Percentiles rank a stretch among this genome's conserved stretches.
Conservation (phyloP, 2,888 invertebrate genomes). For the Agrilus cyanescens region DNA sequence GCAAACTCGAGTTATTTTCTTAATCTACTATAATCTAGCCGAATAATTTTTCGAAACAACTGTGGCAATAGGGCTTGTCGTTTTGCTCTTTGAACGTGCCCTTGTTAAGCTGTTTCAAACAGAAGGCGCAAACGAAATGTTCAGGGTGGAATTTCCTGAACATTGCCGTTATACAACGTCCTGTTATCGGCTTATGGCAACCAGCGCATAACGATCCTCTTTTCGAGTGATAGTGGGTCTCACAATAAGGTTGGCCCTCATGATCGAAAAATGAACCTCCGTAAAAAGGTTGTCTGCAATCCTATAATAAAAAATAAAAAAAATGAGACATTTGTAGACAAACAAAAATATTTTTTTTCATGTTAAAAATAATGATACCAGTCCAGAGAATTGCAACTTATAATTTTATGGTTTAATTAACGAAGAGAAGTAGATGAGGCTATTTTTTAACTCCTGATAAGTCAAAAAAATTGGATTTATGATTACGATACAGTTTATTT, state of each 20-base stretch:
- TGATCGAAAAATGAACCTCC: conserved; percentile 98
- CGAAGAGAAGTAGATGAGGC: no score
- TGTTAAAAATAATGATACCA: no score
- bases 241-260: conserved; percentile 95
- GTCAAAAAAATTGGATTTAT: no score
- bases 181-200: conserved; percentile 94
- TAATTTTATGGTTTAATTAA: no score
- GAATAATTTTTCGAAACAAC: conserved; percentile 94
- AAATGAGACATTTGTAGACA: not conserved
- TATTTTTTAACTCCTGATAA: no score
- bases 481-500: no score
- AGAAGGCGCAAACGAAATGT: conserved; percentile 99
- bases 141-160: conserved; percentile 98
- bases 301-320: conserved; percentile 48
- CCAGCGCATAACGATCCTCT: conserved; percentile 95
- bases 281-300: conserved; percentile 92
- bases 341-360: no score
- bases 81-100: conserved; percentile 99
- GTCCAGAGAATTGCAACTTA: no score
- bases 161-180: conserved; percentile 98
- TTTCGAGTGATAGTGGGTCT: conserved; percentile 97
- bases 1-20: not conserved
- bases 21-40: conserved; percentile 46
- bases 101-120: conserved; percentile 93
- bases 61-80: conserved; percentile 97